Evolutionary conservation across 2,888 invertebrate species (phyloP).

Genomic region (Apotomis capreana): DNA sequence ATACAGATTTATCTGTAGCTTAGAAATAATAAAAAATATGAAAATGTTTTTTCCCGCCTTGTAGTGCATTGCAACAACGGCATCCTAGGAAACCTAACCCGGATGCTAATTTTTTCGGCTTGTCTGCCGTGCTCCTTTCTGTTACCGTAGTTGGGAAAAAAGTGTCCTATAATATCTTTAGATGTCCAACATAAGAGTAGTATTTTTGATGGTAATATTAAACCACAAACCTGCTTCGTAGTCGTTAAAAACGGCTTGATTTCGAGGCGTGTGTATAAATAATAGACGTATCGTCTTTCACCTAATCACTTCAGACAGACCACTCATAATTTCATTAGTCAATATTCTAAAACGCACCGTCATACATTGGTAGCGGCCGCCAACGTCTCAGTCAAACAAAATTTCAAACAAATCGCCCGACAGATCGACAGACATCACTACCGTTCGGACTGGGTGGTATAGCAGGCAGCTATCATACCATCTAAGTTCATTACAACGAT

Average conservation of each 20-base stretch:
- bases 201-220: background rate
- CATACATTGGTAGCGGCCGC: conserved; percentile 43
- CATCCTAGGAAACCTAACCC: too few species aligned
- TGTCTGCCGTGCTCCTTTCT: too few species aligned
- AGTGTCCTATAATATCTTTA: too few species aligned
- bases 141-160: too few species aligned
- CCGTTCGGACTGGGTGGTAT: conserved; percentile 78
- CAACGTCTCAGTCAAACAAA: conserved; percentile 63
- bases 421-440: conserved; percentile 63
- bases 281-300: conserved; percentile 41
- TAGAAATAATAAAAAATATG: too few species aligned
- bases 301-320: conserved; percentile 40
- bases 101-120: too few species aligned
- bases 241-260: conserved; percentile 20
- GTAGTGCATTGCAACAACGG: too few species aligned
- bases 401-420: conserved; percentile 60
- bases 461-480: conserved; percentile 57
- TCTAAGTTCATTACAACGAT: conserved; percentile 80
- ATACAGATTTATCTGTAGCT: too few species aligned
- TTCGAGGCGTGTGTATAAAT: conserved; percentile 27
- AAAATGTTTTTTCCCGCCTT: too few species aligned
- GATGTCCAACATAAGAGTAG: background rate
- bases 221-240: background rate
- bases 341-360: conserved; percentile 39
- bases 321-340: conserved; percentile 42